Conservation (phyloP, 2,113 vertebrate species). For the Panurus biarmicus region DNA sequence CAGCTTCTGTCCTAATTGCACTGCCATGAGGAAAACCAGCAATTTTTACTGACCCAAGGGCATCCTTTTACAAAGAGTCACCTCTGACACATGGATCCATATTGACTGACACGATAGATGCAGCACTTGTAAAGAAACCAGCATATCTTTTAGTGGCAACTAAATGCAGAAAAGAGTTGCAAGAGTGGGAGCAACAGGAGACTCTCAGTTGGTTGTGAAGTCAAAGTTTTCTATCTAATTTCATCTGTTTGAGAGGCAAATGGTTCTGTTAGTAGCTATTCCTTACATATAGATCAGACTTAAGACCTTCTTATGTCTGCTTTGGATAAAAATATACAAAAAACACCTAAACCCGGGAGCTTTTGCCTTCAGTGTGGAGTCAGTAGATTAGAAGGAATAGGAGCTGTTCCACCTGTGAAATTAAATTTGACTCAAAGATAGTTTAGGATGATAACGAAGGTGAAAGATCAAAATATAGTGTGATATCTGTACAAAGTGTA, state of each 20-base stretch:
- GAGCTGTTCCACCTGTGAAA: neutral
- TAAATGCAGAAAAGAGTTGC: neutral
- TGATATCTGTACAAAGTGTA: neutral
- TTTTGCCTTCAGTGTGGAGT: neutral
- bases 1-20: neutral
- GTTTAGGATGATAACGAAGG: neutral
- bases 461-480: neutral
- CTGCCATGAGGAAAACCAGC: neutral
- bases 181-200: neutral
- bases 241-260: neutral
- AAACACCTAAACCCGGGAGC: neutral
- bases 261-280: constrained; percentile 1
- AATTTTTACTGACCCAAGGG: neutral
- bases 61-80: neutral
- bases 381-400: neutral
- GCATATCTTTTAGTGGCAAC: neutral
- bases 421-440: neutral
- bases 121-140: neutral
- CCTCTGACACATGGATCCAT: neutral
- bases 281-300: neutral
- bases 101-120: neutral
- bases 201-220: neutral
- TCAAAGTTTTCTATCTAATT: neutral
- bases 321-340: neutral
- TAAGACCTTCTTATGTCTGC: neutral